Base-by-base conservation (phyloP, 2,113 vertebrate genomes). In the Chelonoidis abingdonii region DNA sequence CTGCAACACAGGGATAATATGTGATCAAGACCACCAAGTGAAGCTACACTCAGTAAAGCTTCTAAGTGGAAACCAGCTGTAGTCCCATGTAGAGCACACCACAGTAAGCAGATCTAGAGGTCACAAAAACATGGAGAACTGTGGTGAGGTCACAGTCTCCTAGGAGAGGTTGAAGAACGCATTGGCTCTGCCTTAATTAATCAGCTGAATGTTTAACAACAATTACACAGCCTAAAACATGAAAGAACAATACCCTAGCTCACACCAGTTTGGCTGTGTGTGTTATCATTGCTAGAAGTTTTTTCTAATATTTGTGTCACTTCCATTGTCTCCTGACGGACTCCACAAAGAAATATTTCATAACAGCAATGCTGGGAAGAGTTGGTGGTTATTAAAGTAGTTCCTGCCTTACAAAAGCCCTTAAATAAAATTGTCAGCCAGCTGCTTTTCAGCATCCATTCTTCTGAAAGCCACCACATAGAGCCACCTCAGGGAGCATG, bases 391-490 rank as follows among this genome's bases (percentile, higher is more conserved):
- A 65, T 44, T 14, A 44, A 50, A 97, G 65, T 4, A 72, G 3
- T 54, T 88, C 50, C 49, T 81, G n/a, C 3, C 84, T 78, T 72
- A 84, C 47, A 87, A 88, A 27, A 59, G 92, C 7, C 29, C 49
- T 29, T 80, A 19, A 4, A 16, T 35, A 29, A 89, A 83, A 38
- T 72, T 7, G 0, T 24, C 41, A 50, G 21, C 22, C 0, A 7
- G 0, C 47, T 35, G n/a, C 87, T 91, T 87, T 41, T 69, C 76
- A 31, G 0, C 17, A 44, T 6, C 38, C 0, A 0, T 2, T 69
- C 2, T 84, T 78, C 69, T 59, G 31, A 4, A 86, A 54, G 75
- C 49, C 17, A 35, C 17, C 10, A 22, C 24, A 10, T 17, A 41
- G 57, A 54, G 27, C 6, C 16, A 50, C 54, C 52, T n/a, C 44